Conservation (phyloP, 2,888 invertebrate species). For the Seira ritae region DNA sequence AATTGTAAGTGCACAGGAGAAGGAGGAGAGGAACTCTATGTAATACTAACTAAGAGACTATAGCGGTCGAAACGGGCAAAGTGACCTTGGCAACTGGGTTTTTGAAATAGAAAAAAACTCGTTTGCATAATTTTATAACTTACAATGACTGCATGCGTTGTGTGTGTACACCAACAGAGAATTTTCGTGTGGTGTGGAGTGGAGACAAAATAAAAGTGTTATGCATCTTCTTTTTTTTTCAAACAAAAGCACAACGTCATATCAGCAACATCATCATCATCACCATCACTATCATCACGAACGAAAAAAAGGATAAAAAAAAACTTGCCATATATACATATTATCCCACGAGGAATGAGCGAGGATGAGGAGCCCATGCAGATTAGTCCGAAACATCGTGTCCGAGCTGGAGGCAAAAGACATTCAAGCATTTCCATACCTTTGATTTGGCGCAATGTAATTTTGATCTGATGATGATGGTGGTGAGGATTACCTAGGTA, state of each 20-base stretch:
- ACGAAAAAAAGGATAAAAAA: too few species aligned
- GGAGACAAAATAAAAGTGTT: conserved; percentile 21
- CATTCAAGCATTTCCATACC: too few species aligned
- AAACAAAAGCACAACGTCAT: conserved; percentile 20
- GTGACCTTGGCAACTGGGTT: conserved; percentile 73
- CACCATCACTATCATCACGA: too few species aligned
- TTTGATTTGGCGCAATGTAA: too few species aligned
- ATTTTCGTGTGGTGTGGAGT: conserved; percentile 1
- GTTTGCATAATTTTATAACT: conserved; percentile 74
- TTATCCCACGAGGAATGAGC: not conserved
- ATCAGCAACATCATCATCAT: not conserved
- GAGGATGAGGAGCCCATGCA: not conserved
- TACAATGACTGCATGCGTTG: conserved; percentile 38
- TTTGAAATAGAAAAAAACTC: conserved; percentile 72
- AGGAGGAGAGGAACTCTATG: not conserved
- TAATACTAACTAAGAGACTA: conserved; percentile 31
- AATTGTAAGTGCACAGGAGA: not conserved
- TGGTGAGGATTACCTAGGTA: too few species aligned
- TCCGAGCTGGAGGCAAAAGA: not conserved
- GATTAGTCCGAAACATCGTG: not conserved
- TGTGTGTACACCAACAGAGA: conserved; percentile 9
- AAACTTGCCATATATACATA: conserved; percentile 4
- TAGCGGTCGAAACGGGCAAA: conserved; percentile 73
- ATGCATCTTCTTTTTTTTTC: conserved; percentile 12
- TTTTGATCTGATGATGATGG: too few species aligned